Conservation (phyloP, 2,797 vertebrate species). For the Characodon lateralis region DNA sequence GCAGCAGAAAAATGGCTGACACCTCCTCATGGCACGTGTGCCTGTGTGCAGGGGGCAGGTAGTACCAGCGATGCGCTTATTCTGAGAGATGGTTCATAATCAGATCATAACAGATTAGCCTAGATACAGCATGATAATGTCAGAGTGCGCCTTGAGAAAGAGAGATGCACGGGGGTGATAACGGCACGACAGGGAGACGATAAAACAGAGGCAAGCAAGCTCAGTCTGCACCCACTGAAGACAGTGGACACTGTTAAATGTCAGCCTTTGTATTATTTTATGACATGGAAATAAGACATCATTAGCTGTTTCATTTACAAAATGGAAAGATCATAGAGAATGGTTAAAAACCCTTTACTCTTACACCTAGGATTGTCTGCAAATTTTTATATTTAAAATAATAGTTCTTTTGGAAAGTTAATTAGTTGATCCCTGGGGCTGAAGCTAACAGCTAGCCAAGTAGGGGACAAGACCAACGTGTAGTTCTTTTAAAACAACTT, state of each 20-base stretch:
- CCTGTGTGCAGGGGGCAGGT: slow-evolving; percentile 78
- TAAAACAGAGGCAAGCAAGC: slow-evolving; percentile 31
- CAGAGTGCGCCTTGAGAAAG: slow-evolving; percentile 80
- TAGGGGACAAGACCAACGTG: not conserved
- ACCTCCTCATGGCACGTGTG: slow-evolving; percentile 80
- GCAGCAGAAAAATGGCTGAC: slow-evolving; percentile 87
- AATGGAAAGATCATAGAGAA: slow-evolving; percentile 14
- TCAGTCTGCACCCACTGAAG: slow-evolving; percentile 14
- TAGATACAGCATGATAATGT: slow-evolving; percentile 83
- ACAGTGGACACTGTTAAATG: not conserved
- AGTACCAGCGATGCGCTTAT: slow-evolving; percentile 82
- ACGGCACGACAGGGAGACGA: slow-evolving; percentile 37
- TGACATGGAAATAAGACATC: not conserved
- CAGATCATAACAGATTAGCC: slow-evolving; percentile 87
- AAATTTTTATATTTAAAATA: not conserved
- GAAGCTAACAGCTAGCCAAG: not conserved
- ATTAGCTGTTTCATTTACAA: slow-evolving; percentile 14
- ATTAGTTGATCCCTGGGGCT: not conserved
- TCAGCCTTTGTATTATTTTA: not conserved
- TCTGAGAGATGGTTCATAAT: slow-evolving; percentile 77
- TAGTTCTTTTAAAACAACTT: not conserved
- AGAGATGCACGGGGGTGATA: slow-evolving; percentile 56
- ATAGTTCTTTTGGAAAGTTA: not conserved
- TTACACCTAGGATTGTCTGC: slow-evolving; percentile 3
- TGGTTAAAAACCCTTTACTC: slow-evolving; percentile 22